These are phyloP conservation scores for Idris sp. DNA, from an alignment of 1,140 invertebrate species.

Conservation along the genomic window DNA sequence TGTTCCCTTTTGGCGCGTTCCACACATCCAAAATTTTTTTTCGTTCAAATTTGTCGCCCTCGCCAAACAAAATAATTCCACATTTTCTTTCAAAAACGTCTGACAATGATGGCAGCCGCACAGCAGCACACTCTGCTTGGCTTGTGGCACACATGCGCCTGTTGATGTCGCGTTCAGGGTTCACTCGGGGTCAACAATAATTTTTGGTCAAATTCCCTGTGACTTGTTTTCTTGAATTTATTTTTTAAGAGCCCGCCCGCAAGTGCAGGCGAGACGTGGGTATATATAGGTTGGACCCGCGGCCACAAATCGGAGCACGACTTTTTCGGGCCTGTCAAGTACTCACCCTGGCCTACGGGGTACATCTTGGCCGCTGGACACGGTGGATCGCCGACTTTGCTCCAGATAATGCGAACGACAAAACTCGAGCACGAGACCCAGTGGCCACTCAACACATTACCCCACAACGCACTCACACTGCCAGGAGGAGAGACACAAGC, in stretches of 20 bases:
- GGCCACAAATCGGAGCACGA: background rate
- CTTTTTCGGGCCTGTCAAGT: background rate
- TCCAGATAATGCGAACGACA: no score
- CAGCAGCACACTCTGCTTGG: background rate
- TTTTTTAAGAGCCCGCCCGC: no score
- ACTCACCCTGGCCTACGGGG: constrained; percentile 79
- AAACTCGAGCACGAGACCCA: constrained; percentile 70
- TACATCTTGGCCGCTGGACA: constrained; percentile 74
- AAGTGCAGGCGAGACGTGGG: constrained; percentile 1
- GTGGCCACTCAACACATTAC: constrained; percentile 74
- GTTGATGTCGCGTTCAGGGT: background rate
- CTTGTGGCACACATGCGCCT: background rate
- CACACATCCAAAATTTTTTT: no score
- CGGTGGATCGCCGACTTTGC: constrained; percentile 65
- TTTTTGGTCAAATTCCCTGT: no score
- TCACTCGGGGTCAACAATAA: background rate
- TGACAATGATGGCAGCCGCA: background rate
- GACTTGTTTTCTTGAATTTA: no score
- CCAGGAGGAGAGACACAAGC: constrained; percentile 44
- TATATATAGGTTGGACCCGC: constrained; percentile 5
- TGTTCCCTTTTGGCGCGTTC: no score
- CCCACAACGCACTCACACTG: constrained; percentile 69
- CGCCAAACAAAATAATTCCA: no score
- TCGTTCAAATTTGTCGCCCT: no score
- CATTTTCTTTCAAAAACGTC: no score